Percentiles rank a stretch among this genome's conserved stretches.
phyloP scores from a whole-genome alignment of 2,113 vertebrate genomes.

The Cyphomyrus discorhynchus region DNA sequence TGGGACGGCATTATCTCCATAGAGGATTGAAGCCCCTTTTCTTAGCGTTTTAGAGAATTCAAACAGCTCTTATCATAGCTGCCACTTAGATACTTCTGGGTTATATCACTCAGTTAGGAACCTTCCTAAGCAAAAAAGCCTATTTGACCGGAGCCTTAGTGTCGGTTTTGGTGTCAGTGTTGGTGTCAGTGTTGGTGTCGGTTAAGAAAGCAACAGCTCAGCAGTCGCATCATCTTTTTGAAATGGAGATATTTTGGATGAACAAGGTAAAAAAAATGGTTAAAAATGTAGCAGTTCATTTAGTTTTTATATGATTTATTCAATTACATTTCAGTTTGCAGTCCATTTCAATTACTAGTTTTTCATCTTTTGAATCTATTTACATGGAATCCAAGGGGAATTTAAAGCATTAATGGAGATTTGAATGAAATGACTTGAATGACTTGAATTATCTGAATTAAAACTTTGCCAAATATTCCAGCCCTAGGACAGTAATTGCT shows the following conservation, averaged over 20 bases:
- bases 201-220: neutral
- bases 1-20: too few species aligned
- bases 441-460: neutral
- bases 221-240: neutral
- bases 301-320: neutral
- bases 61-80: too few species aligned
- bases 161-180: neutral
- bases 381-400: neutral
- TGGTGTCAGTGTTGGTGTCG: neutral
- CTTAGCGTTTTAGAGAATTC: too few species aligned
- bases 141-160: neutral
- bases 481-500: neutral
- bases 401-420: neutral
- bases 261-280: neutral
- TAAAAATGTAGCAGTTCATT: neutral
- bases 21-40: too few species aligned
- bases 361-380: neutral
- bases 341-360: too few species aligned
- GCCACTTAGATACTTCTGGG: too few species aligned
- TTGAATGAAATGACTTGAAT: neutral
- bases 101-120: neutral
- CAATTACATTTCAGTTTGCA: neutral
- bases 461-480: neutral
- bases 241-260: neutral
- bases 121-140: neutral